phyloP scores from a whole-genome alignment of 2,797 vertebrate species.

The Limnodromus scolopaceus region DNA sequence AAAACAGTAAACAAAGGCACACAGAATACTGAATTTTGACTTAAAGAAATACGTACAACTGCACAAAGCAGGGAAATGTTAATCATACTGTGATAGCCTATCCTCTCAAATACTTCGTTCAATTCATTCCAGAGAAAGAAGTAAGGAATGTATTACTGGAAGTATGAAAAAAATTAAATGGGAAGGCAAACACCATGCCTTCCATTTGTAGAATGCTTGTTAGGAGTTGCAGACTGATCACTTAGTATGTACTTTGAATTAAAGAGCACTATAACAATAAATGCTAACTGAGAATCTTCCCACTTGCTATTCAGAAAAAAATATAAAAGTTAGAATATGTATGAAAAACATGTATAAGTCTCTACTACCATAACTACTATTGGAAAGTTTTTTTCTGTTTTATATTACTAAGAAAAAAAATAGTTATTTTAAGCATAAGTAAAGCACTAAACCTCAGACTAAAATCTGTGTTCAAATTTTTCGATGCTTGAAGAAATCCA shows the following conservation, averaged over 20 bases:
- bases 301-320: not conserved
- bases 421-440: not conserved
- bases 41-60: not conserved
- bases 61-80: not conserved
- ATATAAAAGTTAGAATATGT: not conserved
- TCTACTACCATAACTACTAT: not conserved
- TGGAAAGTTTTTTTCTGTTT: not conserved
- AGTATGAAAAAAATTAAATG: not conserved
- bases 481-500: not conserved
- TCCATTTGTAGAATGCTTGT: not conserved
- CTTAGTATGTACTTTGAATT: not conserved
- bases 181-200: not conserved
- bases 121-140: not conserved
- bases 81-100: not conserved
- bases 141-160: not conserved
- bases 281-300: not conserved
- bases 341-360: not conserved
- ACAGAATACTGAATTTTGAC: not conserved
- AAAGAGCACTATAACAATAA: not conserved
- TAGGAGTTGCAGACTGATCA: not conserved
- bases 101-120: not conserved
- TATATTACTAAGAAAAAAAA: not conserved
- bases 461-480: not conserved
- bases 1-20: not conserved
- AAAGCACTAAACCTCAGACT: not conserved